Conservation (phyloP, 1,140 invertebrate genomes). For the Ridgeia piscesae region DNA sequence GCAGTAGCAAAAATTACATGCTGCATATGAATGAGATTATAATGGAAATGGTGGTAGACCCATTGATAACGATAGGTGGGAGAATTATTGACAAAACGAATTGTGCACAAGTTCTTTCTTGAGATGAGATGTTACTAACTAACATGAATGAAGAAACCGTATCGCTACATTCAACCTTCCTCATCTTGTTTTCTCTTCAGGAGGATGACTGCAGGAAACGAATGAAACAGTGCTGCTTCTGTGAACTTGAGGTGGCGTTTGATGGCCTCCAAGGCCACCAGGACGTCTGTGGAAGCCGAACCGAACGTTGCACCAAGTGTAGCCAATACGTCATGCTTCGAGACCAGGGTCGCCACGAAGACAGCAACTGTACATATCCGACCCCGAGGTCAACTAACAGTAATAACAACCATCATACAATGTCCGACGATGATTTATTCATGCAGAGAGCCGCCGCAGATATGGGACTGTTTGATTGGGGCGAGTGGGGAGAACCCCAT, state of each 20-base stretch:
- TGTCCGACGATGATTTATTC: background rate
- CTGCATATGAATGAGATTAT: too few species aligned
- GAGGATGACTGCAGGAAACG: conserved; percentile 49
- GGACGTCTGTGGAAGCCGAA: conserved; percentile 69
- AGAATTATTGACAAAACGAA: too few species aligned
- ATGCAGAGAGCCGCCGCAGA: conserved; percentile 12
- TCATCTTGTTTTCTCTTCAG: conserved; percentile 36
- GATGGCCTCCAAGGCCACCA: conserved; percentile 64
- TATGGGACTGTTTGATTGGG: background rate
- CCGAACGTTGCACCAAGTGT: conserved; percentile 68
- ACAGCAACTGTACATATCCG: conserved; percentile 60
- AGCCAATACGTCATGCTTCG: conserved; percentile 69
- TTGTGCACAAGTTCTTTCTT: too few species aligned
- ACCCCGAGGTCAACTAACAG: conserved; percentile 32
- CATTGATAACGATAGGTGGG: too few species aligned
- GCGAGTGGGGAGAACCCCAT: background rate
- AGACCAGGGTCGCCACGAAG: conserved; percentile 66
- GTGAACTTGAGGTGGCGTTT: conserved; percentile 66
- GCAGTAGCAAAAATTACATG: conserved; percentile 17
- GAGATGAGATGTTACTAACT: too few species aligned
- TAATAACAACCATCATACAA: conserved; percentile 4
- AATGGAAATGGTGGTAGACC: too few species aligned
- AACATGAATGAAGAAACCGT: too few species aligned
- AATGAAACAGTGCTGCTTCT: conserved; percentile 63
- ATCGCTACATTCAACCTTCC: conserved; percentile 24